A percentile compares a stretch with the other conserved stretches of the same genome.
Evolutionary conservation across 2,113 vertebrate species (phyloP).

Genomic region (Ptilonorhynchus violaceus): DNA sequence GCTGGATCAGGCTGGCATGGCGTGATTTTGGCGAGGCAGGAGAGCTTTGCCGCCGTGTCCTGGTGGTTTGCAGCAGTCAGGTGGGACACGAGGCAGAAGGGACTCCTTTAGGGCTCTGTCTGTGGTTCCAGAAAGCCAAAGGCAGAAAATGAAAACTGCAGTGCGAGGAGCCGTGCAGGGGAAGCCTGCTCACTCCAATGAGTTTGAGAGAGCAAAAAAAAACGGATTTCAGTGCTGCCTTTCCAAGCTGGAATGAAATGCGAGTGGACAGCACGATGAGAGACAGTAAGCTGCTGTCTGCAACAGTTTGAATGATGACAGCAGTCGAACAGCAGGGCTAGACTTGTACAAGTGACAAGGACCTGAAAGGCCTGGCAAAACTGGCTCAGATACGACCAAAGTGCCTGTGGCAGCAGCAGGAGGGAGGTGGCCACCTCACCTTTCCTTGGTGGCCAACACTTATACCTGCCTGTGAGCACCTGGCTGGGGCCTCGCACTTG

Average conservation of each 20-base stretch:
- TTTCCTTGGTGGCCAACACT: neutral
- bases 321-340: neutral
- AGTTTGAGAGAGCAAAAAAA: neutral
- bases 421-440: neutral
- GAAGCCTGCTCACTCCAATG: neutral
- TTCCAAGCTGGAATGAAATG: neutral
- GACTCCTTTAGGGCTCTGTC: neutral
- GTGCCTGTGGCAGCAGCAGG: neutral
- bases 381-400: fast-evolving
- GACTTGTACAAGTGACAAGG: neutral
- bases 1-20: neutral
- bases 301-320: neutral
- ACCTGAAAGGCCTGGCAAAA: neutral
- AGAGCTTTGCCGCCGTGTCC: neutral
- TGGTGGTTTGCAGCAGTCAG: neutral
- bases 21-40: neutral
- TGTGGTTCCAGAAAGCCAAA: neutral
- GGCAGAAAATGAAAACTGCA: neutral
- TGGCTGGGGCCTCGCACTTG: neutral
- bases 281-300: neutral
- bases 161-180: neutral
- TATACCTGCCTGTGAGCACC: neutral
- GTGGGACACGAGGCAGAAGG: neutral
- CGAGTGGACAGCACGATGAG: neutral
- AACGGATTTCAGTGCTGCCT: neutral